Evolutionary conservation across 2,888 invertebrate genomes (phyloP), one percentile per base, ranked within the genome.

Genomic region (Digitonthophagus gazella): DNA sequence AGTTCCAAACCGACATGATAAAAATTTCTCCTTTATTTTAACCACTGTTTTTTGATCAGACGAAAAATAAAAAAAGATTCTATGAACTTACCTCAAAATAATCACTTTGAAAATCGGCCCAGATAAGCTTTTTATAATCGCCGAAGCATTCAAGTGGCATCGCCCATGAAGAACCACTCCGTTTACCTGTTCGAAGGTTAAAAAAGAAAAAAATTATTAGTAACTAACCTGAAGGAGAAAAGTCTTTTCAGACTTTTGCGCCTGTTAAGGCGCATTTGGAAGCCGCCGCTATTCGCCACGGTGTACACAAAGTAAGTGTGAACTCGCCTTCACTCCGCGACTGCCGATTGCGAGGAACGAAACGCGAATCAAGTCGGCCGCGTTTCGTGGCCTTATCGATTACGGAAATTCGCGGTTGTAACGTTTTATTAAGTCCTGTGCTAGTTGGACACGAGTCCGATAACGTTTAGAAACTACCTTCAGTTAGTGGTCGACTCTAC

Each of bases 131-230:
- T 97, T 97, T 83, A 99, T 98, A 80, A 97, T 92, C 18, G 95
- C 95, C 0, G 98, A 96, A 15, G 97, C 98, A 83, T 98, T 97
- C 73, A 98, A 88, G 83, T 98, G 98, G 83, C 97, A 97, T 78
- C 97, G 88, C 70, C 97, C 97, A 82, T 95, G 93, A 64, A 99
- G 85, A 14, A 97, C 95, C 71, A 93, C 90, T 6, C 97, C 98
- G 83, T 98, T 98, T 74, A 96, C 94, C 95, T 96, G 85, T 11
- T 83, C 84, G 75, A n/a, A n/a, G n/a, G n/a, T n/a, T n/a, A 75
- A 74, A 75, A 69, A 74, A 75, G 70, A 73, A 72, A 66, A 57
- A 15, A 57, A 15, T 2, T 15, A 61, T 19, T 15, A n/a, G 65
- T 44, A 63, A 80, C 79, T 78, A 75, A 80, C 80, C 79, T 80